These are phyloP conservation scores for Drosophila funebris DNA, from an alignment of 1,140 invertebrate species.

Conservation along the genomic window DNA sequence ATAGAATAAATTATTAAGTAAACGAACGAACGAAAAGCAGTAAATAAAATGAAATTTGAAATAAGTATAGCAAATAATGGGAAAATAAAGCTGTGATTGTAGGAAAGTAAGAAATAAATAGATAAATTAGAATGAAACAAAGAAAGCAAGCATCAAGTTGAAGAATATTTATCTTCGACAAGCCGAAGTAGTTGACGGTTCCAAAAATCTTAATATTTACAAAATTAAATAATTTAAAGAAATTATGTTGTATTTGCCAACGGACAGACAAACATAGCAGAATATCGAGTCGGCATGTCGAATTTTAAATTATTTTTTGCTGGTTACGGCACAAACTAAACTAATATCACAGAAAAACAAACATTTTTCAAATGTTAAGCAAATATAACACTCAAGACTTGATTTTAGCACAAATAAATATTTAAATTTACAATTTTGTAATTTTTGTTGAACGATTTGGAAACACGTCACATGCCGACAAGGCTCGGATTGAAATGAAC, in stretches of 20 bases:
- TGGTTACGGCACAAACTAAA: background rate
- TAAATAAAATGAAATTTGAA: too few relatives aligned
- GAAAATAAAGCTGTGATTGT: too few relatives aligned
- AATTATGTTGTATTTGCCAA: background rate
- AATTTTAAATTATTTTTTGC: background rate
- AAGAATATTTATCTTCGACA: background rate
- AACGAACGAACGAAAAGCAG: too few relatives aligned
- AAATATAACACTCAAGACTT: background rate
- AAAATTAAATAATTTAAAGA: background rate
- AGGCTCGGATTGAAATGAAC: background rate
- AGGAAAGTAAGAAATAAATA: too few relatives aligned
- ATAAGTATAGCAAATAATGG: too few relatives aligned
- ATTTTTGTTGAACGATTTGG: too few relatives aligned
- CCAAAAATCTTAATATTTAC: background rate
- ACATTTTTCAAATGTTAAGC: background rate
- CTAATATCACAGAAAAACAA: background rate
- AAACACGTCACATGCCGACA: background rate
- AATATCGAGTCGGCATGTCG: background rate
- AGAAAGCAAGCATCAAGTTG: too few relatives aligned
- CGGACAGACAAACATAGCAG: conserved; percentile 1
- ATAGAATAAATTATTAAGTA: too few relatives aligned
- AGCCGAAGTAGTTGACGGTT: background rate
- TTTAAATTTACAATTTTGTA: background rate
- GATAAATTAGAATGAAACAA: too few relatives aligned
- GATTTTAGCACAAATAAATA: background rate